Evolutionary conservation across 2,113 vertebrate genomes (phyloP).

Genomic region (Alligator mississippiensis): DNA sequence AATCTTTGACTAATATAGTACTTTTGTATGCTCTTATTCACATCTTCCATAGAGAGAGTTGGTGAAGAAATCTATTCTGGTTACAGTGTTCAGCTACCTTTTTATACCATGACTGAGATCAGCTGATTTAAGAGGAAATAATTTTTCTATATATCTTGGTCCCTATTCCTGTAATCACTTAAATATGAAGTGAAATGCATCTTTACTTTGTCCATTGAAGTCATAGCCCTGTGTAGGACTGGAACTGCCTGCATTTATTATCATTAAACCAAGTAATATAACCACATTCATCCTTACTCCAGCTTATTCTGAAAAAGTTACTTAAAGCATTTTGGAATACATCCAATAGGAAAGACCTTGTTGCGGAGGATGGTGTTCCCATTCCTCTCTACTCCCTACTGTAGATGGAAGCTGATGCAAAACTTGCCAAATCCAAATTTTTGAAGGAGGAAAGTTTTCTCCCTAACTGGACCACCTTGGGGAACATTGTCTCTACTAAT

Average conservation of each 20-base stretch:
- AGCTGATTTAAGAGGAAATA: background rate
- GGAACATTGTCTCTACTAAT: background rate
- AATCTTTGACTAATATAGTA: background rate
- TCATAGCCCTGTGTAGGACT: background rate
- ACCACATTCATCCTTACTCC: background rate
- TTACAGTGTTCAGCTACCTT: background rate
- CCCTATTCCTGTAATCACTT: background rate
- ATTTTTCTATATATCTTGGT: background rate
- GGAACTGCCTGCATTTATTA: background rate
- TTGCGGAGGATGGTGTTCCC: too few relatives aligned
- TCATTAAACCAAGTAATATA: background rate
- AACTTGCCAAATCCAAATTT: background rate
- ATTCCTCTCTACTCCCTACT: too few relatives aligned
- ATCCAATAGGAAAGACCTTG: accelerated
- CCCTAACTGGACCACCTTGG: too few relatives aligned
- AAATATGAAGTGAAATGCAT: background rate
- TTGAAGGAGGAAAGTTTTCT: background rate
- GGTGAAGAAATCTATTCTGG: background rate
- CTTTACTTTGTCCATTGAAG: background rate
- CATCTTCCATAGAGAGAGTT: background rate
- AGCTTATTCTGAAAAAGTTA: too few relatives aligned
- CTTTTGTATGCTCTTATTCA: background rate
- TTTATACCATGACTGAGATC: background rate
- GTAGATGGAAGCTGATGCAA: background rate
- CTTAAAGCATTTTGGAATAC: accelerated